Percentiles rank a stretch among this genome's conserved stretches.
These are phyloP conservation scores for Symphodus melops DNA, from an alignment of 2,113 vertebrate genomes.

Conservation along the genomic window DNA sequence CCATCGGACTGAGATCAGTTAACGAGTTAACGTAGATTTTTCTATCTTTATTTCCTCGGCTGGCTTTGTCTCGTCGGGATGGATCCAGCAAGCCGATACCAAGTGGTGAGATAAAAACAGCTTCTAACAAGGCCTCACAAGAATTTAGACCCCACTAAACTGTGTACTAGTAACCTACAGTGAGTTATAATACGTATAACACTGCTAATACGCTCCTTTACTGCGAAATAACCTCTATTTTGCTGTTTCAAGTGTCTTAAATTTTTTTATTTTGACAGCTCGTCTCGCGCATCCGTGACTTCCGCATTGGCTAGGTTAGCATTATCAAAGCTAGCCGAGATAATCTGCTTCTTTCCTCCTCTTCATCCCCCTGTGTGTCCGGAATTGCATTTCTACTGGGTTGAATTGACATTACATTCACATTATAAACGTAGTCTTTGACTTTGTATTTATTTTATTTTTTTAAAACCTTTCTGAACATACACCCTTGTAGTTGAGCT, in stretches of 20 bases:
- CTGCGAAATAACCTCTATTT: no score
- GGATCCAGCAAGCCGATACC: constrained; percentile 79
- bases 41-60: constrained; percentile 6
- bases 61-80: constrained; percentile 58
- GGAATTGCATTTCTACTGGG: no score
- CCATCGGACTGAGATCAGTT: rapidly evolving
- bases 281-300: constrained; percentile 21
- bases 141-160: neutral
- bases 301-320: constrained; percentile 59
- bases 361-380: no score
- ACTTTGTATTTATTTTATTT: no score
- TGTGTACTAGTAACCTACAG: neutral
- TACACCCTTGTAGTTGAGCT: neutral
- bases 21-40: neutral
- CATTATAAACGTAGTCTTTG: no score
- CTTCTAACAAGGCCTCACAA: constrained; percentile 26
- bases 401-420: no score
- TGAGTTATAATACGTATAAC: rapidly evolving
- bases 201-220: no score
- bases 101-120: constrained; percentile 74
- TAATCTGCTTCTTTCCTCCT: no score
- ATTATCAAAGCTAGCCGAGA: constrained; percentile 3
- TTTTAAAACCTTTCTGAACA: no score
- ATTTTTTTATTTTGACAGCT: constrained; percentile 5
- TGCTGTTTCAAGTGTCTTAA: rapidly evolving